Conservation (phyloP, 2,113 vertebrate species). For the Charadrius vociferus region DNA sequence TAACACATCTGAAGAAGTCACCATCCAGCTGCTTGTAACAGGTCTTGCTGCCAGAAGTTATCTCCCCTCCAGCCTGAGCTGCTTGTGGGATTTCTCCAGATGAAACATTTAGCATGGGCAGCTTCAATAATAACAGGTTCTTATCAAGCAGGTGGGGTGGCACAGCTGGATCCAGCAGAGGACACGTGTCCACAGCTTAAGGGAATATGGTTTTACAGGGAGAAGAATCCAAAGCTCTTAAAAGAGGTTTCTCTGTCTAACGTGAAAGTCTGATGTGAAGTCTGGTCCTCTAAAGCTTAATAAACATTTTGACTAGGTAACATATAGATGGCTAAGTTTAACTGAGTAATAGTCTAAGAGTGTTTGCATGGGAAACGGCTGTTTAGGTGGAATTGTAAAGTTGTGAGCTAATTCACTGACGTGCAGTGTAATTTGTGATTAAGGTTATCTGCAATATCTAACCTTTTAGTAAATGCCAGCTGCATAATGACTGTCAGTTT, state of each 20-base stretch:
- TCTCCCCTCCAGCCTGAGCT: not conserved
- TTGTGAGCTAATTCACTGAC: constrained; percentile 76
- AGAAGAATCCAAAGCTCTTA: not conserved
- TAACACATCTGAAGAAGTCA: not conserved
- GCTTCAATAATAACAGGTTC: not conserved
- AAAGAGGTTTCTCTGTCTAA: not conserved
- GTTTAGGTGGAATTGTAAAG: not conserved
- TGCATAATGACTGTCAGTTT: constrained; percentile 88
- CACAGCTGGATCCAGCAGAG: not conserved
- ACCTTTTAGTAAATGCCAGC: constrained; percentile 93
- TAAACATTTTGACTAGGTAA: constrained; percentile 32
- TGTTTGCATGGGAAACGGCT: not conserved
- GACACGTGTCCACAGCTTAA: not conserved
- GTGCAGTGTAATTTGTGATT: constrained; percentile 86
- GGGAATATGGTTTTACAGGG: not conserved
- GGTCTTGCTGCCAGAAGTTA: not conserved
- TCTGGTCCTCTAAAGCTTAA: not conserved
- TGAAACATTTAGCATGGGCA: not conserved
- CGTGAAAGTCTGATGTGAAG: not conserved
- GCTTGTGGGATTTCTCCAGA: not conserved
- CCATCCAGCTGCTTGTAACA: not conserved
- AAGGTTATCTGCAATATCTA: constrained; percentile 87
- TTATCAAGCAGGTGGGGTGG: not conserved
- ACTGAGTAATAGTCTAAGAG: not conserved
- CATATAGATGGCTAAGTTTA: not conserved